These are phyloP conservation scores for Hyperoplus lanceolatus DNA, from an alignment of 2,797 vertebrate genomes.

Conservation along the genomic window DNA sequence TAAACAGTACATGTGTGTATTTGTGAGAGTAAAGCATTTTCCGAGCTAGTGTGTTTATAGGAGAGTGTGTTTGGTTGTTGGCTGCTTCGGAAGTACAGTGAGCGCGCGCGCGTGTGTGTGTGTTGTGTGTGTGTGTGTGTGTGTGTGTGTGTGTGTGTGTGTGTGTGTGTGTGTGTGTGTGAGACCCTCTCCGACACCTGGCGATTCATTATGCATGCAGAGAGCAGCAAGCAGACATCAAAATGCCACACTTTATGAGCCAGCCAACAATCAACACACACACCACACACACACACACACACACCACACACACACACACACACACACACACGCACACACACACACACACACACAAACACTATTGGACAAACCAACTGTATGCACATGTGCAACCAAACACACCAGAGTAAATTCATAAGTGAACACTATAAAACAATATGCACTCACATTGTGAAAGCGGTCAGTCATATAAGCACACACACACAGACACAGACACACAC, in stretches of 20 bases:
- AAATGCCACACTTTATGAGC: conserved; percentile 82
- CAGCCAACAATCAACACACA: conserved; percentile 29
- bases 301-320: conserved; percentile 41
- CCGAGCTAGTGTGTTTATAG: conserved; percentile 26
- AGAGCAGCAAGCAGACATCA: conserved; percentile 83
- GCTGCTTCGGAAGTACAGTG: neutral
- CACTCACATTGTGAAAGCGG: too few species aligned
- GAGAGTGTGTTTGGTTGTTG: conserved; percentile 25
- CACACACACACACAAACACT: conserved; percentile 36
- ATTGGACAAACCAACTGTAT: conserved; percentile 33
- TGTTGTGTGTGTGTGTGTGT: conserved; percentile 13
- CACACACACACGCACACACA: conserved; percentile 40
- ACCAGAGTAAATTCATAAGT: neutral
- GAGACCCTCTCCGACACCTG: conserved; percentile 80
- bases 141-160: conserved; percentile 34
- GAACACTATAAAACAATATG: too few species aligned
- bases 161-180: conserved; percentile 73
- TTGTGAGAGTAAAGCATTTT: conserved; percentile 12
- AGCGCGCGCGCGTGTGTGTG: neutral
- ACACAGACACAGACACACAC: conserved; percentile 32
- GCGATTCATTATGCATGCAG: conserved; percentile 89
- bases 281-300: conserved; percentile 29
- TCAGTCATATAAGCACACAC: neutral
- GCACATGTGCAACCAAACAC: conserved; percentile 22
- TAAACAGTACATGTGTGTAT: conserved; percentile 39